Evolutionary conservation across 2,888 invertebrate genomes (phyloP).

Genomic region (Callinectes sapidus): DNA sequence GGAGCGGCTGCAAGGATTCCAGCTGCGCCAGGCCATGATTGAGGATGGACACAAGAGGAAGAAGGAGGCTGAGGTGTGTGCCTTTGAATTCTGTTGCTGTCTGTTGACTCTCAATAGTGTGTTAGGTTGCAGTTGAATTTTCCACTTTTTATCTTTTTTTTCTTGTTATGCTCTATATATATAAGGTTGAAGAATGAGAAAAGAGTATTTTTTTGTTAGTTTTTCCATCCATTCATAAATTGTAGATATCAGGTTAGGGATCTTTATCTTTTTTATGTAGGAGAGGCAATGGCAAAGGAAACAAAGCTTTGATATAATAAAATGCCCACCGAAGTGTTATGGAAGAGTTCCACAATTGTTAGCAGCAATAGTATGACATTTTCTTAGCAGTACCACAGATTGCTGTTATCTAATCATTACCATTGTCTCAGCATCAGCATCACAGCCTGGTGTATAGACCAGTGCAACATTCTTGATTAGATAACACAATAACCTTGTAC

Average conservation of each 20-base stretch:
- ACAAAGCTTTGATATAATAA: too few relatives aligned
- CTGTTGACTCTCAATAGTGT: too few relatives aligned
- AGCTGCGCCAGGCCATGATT: constrained; percentile 68
- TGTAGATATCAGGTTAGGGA: neutral
- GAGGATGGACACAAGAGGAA: constrained; percentile 69
- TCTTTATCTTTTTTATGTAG: too few relatives aligned
- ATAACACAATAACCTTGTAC: neutral
- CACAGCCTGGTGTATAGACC: too few relatives aligned
- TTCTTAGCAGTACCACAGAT: neutral
- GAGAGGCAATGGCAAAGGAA: too few relatives aligned
- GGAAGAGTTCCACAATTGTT: neutral
- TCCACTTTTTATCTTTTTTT: too few relatives aligned
- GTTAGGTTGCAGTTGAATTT: neutral
- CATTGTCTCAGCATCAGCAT: too few relatives aligned
- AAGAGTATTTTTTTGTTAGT: neutral
- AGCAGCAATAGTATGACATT: neutral
- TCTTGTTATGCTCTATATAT: neutral
- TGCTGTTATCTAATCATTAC: too few relatives aligned
- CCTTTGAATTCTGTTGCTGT: too few relatives aligned
- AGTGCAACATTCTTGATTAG: neutral
- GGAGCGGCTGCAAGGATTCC: constrained; percentile 66
- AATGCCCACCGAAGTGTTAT: neutral
- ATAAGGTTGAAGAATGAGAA: neutral
- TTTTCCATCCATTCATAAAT: neutral
- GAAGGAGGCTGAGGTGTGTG: constrained; percentile 65